phyloP scores from a whole-genome alignment of 2,113 vertebrate species.

The Bubo blakistoni region DNA sequence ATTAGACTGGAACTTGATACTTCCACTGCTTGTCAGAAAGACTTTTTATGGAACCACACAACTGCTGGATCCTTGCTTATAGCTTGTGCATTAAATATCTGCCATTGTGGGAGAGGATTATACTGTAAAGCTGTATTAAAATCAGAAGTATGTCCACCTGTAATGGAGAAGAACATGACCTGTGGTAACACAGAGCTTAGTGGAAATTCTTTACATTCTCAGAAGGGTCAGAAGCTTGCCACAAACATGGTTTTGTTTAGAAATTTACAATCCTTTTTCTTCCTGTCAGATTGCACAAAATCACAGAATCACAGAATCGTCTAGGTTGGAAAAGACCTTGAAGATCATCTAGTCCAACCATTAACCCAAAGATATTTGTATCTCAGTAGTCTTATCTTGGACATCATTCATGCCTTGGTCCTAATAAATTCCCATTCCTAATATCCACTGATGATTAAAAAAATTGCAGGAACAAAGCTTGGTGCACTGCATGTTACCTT shows the following conservation, averaged over 20 bases:
- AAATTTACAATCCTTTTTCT: background rate
- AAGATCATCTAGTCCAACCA: too few relatives aligned
- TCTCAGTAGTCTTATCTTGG: background rate
- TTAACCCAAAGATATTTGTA: background rate
- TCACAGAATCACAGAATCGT: background rate
- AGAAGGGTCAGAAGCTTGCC: background rate
- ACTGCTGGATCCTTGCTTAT: background rate
- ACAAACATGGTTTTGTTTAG: background rate
- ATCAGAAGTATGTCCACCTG: background rate
- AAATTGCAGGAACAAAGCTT: background rate
- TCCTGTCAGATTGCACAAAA: background rate
- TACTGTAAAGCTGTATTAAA: background rate
- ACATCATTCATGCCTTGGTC: background rate
- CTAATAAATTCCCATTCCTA: background rate
- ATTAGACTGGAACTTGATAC: background rate
- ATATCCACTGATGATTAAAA: background rate
- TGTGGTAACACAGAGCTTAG: background rate
- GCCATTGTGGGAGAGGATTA: background rate
- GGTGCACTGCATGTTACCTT: background rate
- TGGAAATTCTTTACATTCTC: background rate
- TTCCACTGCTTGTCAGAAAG: background rate
- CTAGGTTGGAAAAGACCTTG: too few relatives aligned
- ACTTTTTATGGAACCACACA: background rate
- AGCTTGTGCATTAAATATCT: background rate
- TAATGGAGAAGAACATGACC: background rate